These are phyloP conservation scores for Gallinago undulata DNA, from an alignment of 2,113 vertebrate species.

Conservation along the genomic window DNA sequence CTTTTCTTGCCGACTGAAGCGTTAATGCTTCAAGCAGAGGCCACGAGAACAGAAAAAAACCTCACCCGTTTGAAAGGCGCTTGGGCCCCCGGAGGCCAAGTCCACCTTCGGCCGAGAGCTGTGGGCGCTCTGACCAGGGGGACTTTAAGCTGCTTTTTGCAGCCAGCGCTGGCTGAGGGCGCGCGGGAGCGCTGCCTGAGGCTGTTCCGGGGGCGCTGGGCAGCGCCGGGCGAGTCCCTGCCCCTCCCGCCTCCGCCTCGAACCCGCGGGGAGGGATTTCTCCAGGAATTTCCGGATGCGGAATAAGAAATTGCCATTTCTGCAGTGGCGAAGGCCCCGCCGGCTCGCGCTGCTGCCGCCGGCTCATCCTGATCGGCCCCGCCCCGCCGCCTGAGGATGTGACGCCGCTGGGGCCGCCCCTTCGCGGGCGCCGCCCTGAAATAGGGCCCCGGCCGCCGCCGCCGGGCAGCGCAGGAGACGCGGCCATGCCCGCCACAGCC, in stretches of 20 bases:
- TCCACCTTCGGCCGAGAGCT: neutral
- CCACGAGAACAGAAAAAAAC: fast-evolving
- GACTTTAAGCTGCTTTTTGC: fast-evolving
- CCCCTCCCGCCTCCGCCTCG: fast-evolving
- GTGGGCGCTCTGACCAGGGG: fast-evolving
- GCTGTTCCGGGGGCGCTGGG: too few species aligned
- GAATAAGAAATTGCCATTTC: fast-evolving
- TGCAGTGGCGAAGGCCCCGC: neutral
- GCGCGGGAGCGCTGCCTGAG: neutral
- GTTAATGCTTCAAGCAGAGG: neutral
- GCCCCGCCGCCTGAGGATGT: slow-evolving; percentile 21
- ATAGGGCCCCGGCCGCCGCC: neutral
- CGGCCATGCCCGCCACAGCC: neutral
- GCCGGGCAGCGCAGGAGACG: neutral
- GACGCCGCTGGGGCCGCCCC: slow-evolving; percentile 63
- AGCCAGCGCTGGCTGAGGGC: neutral
- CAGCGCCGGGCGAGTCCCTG: fast-evolving
- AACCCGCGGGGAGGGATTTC: neutral
- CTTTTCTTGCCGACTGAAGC: neutral
- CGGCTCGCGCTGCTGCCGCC: too few species aligned
- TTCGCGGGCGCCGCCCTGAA: neutral
- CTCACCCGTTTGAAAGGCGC: fast-evolving
- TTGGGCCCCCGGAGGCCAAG: too few species aligned
- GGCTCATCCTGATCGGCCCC: too few species aligned
- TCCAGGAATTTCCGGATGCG: fast-evolving